These are phyloP conservation scores for Rhineura floridana DNA, from an alignment of 2,113 vertebrate genomes.

Conservation along the genomic window DNA sequence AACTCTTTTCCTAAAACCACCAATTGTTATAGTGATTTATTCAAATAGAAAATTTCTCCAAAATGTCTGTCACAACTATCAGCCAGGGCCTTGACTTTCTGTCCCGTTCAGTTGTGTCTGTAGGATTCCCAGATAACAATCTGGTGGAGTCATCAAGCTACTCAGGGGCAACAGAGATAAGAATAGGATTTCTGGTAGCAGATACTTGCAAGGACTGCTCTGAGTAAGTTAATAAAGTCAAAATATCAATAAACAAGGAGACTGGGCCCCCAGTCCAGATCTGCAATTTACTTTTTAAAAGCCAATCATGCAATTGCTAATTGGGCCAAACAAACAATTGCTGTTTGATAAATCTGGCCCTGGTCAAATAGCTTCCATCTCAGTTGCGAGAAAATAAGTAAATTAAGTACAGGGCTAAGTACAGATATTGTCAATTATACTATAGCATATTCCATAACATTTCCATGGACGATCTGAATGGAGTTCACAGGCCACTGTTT, in stretches of 20 bases:
- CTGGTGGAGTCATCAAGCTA: neutral
- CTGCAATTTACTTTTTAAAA: neutral
- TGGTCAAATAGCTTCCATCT: neutral
- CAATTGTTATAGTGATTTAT: neutral
- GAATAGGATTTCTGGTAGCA: neutral
- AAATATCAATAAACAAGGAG: neutral
- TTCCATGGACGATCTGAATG: neutral
- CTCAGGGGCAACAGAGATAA: neutral
- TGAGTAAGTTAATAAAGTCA: neutral
- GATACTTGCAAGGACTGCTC: neutral
- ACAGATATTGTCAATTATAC: neutral
- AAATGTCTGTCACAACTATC: conserved; percentile 20
- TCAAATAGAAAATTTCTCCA: neutral
- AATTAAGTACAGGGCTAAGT: neutral
- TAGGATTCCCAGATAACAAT: neutral
- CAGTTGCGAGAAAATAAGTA: neutral
- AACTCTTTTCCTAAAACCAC: conserved; percentile 9
- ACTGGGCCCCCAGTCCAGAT: neutral
- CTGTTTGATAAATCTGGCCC: neutral
- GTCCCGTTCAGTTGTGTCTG: neutral
- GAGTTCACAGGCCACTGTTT: neutral
- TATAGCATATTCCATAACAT: neutral
- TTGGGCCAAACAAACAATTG: neutral
- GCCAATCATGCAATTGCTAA: neutral
- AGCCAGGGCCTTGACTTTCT: neutral